A percentile compares a stretch with the other conserved stretches of the same genome.
Evolutionary conservation across 2,113 vertebrate genomes (phyloP).

Genomic region (Perca fluviatilis): DNA sequence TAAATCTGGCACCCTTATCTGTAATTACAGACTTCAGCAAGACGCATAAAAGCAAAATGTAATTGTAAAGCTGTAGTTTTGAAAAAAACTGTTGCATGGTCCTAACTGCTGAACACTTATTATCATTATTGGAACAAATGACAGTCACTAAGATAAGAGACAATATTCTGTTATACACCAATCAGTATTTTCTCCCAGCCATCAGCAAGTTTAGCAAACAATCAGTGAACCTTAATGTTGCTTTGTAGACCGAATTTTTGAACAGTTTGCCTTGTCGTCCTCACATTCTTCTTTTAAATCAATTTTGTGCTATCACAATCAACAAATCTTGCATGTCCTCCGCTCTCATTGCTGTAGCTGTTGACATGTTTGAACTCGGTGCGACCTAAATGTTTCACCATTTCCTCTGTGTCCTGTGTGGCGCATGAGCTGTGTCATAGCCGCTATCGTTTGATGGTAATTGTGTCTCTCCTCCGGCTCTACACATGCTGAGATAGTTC

Average conservation of each 20-base stretch:
- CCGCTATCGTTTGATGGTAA: constrained; percentile 61
- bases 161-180: constrained; percentile 1
- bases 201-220: too few relatives aligned
- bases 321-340: constrained; percentile 25
- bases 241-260: constrained; percentile 8
- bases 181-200: neutral
- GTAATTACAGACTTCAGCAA: neutral
- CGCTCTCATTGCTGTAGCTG: constrained; percentile 15
- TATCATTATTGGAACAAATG: neutral
- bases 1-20: neutral
- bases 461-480: constrained; percentile 54
- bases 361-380: constrained; percentile 50
- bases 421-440: constrained; percentile 39
- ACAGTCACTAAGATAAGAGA: neutral
- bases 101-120: neutral
- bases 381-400: constrained; percentile 56
- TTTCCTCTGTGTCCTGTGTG: constrained; percentile 56
- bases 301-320: neutral
- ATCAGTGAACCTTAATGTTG: constrained; percentile 5
- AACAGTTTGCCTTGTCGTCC: neutral
- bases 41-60: neutral
- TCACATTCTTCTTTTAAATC: constrained; percentile 11
- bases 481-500: constrained; percentile 73
- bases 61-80: neutral
- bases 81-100: neutral